Evolutionary conservation across 2,113 vertebrate species (phyloP), one percentile per base, ranked within the genome.

Genomic region (Bettongia penicillata): DNA sequence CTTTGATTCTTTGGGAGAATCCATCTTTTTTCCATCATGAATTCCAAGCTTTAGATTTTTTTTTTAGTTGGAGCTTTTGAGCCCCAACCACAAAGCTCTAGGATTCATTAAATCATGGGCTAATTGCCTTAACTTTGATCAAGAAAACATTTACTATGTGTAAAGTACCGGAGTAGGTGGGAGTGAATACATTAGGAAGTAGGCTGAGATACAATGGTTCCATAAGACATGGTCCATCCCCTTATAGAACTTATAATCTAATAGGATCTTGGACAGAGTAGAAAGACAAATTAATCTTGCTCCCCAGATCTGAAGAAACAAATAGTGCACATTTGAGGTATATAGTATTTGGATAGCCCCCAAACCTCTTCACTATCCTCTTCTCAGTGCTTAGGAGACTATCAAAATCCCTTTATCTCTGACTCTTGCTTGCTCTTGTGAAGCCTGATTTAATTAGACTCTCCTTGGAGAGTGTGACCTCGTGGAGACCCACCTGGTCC

Each of bases 1-100:
- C 19, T 90, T 37, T 47, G 14, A 0, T 2, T 55, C n/a, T 0
- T 0, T n/a, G 61, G 43, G 25, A 0, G 2, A 47, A 23, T 3
- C 55, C 48, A 26, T 7, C 89, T 50, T 26, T 47, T 47, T 25
- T 3, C 16, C 48, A 24, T 31, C 19, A 23, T 48, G 48, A 48
- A 48, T 48, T 48, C 48, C 48, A 48, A 48, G 48, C 48, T 48
- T 48, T 48, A 48, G 48, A 48, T 48, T 48, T 48, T 48, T 48
- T 48, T 48, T 48, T 48, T 48, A 48, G 48, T n/a, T 0, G 12
- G 1, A 84, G 68, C 31, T 68, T 68, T 68, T 1, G 3, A 68
- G 28, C 11, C 28, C 12, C 61, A 68, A 37, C 31, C 31, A 14
- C 61, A 68, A 68, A 68, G 12, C n/a, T 22, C 37, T 43, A 43